Percentiles rank a stretch among this genome's conserved stretches.
These are phyloP conservation scores for Myotis brandtii DNA, from an alignment of 2,113 vertebrate genomes.

Conservation along the genomic window DNA sequence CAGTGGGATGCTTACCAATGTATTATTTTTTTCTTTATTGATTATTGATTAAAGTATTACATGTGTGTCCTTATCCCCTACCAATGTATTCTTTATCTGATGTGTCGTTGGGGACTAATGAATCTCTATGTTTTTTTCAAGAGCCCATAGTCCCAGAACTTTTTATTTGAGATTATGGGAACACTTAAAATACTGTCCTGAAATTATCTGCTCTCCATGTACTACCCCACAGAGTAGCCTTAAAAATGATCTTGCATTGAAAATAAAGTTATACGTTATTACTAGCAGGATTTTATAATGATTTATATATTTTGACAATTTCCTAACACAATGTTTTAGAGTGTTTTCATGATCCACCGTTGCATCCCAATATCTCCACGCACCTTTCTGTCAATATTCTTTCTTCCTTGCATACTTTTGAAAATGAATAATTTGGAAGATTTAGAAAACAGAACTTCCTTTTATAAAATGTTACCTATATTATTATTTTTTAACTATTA, in stretches of 20 bases:
- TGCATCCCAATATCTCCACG: not conserved
- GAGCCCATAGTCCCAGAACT: not conserved
- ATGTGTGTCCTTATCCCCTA: not conserved
- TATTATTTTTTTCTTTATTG: not conserved
- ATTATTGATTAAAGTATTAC: no score
- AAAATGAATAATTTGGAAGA: conserved; percentile 23
- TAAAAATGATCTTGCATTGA: not conserved
- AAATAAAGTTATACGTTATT: not conserved
- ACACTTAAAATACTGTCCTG: not conserved
- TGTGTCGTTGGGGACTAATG: not conserved
- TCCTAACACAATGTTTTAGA: not conserved
- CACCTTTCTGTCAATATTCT: not conserved
- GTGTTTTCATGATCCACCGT: not conserved
- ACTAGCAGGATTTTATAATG: not conserved
- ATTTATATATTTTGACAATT: not conserved
- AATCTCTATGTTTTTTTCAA: not conserved
- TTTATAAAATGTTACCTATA: not conserved
- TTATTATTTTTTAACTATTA: not conserved
- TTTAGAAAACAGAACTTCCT: not conserved
- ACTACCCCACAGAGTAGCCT: not conserved
- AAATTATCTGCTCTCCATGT: not conserved
- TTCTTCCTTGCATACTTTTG: not conserved
- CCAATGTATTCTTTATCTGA: not conserved
- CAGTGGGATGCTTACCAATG: not conserved
- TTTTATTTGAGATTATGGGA: not conserved